A percentile compares a stretch with the other conserved stretches of the same genome.
phyloP scores from a whole-genome alignment of 2,113 vertebrate species.

The Pelodiscus sinensis region DNA sequence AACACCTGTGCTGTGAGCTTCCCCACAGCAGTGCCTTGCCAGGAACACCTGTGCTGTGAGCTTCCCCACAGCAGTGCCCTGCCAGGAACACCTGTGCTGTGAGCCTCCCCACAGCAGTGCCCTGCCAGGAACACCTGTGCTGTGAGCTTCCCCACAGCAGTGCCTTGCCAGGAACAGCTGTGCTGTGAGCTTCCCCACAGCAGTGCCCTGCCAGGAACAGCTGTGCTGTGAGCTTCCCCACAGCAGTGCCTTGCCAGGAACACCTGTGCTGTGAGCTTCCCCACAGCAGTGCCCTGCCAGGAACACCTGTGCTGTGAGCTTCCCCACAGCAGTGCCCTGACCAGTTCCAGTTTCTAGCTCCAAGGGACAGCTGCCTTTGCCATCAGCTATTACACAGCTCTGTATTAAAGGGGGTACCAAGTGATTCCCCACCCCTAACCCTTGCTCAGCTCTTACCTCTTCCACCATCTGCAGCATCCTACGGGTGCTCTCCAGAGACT shows the following conservation, averaged over 20 bases:
- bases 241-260: background rate
- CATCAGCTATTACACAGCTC: too few relatives aligned
- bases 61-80: too few relatives aligned
- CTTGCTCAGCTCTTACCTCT: slow-evolving; percentile 69
- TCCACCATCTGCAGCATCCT: slow-evolving; percentile 81
- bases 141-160: background rate
- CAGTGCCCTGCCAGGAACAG: too few relatives aligned
- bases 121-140: too few relatives aligned
- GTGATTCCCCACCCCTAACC: background rate
- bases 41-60: too few relatives aligned
- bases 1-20: too few relatives aligned
- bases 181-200: too few relatives aligned
- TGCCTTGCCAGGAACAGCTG: background rate
- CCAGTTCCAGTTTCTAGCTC: background rate
- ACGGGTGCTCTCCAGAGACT: slow-evolving; percentile 84
- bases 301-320: too few relatives aligned
- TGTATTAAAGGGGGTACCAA: background rate
- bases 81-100: too few relatives aligned
- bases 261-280: background rate
- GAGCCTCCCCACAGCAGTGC: background rate
- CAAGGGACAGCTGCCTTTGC: background rate
- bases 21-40: background rate
- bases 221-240: background rate
- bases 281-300: too few relatives aligned
- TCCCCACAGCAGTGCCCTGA: background rate